phyloP scores from a whole-genome alignment of 2,113 vertebrate species.

The Monarcha castaneiventris region DNA sequence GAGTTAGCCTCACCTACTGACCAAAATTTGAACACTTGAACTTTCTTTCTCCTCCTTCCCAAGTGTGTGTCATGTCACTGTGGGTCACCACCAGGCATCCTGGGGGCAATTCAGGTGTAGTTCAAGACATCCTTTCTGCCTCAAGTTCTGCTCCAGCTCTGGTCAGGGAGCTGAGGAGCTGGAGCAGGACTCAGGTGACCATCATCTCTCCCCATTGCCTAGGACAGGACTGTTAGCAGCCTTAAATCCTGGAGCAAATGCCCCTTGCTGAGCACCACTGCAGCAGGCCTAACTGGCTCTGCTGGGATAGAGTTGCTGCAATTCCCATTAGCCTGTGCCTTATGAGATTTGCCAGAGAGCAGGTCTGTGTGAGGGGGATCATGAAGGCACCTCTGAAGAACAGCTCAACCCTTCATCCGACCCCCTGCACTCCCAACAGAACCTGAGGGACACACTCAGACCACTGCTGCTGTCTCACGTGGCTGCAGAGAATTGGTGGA shows the following conservation, averaged over 20 bases:
- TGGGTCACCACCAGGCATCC: background rate
- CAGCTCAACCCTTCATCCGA: background rate
- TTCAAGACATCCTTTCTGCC: background rate
- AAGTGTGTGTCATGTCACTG: background rate
- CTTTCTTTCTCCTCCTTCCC: background rate
- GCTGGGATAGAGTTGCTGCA: background rate
- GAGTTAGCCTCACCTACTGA: background rate
- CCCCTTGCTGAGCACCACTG: background rate
- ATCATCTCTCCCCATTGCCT: rapidly evolving
- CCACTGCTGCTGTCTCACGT: background rate
- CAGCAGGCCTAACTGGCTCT: background rate
- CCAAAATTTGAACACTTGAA: background rate
- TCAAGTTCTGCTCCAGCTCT: background rate
- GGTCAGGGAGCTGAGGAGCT: background rate
- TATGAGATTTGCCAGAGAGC: background rate
- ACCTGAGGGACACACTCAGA: background rate
- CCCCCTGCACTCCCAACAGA: background rate
- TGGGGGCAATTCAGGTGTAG: too few species aligned
- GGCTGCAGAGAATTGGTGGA: background rate
- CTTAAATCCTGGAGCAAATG: background rate
- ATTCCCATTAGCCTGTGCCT: background rate
- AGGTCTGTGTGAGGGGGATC: background rate
- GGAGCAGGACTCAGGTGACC: background rate
- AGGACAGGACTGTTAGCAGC: background rate
- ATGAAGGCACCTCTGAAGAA: background rate